A percentile compares a stretch with the other conserved stretches of the same genome.
Evolutionary conservation across 2,113 vertebrate species (phyloP).

Genomic region (Mesoclemmys tuberculata): DNA sequence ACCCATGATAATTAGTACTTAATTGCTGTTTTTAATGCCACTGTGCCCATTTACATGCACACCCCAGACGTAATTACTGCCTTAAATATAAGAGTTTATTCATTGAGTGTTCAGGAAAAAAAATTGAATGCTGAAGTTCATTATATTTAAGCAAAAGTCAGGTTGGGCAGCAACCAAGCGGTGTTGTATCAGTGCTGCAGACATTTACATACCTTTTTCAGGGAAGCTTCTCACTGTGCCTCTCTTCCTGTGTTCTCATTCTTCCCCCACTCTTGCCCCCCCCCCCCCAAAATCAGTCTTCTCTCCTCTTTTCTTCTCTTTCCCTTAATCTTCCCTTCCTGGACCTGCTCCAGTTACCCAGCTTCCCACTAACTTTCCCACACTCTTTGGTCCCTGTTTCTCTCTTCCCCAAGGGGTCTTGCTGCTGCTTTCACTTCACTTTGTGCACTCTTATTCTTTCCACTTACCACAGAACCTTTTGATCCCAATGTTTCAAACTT

Average conservation of each 20-base stretch:
- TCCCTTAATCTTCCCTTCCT: neutral
- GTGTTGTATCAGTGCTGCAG: neutral
- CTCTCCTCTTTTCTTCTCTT: neutral
- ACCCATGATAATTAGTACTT: neutral
- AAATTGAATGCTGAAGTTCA: neutral
- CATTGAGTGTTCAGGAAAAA: neutral
- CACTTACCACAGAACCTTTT: neutral
- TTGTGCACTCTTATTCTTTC: neutral
- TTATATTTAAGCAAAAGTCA: neutral
- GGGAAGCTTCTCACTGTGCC: neutral
- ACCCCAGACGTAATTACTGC: neutral
- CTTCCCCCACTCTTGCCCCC: too few species aligned
- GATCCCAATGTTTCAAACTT: neutral
- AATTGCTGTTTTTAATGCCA: neutral
- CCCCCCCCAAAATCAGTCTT: neutral
- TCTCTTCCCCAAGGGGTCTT: fast-evolving
- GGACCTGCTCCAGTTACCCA: neutral
- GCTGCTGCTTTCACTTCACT: neutral
- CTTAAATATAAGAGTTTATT: neutral
- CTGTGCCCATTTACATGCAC: neutral
- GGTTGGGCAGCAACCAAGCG: neutral
- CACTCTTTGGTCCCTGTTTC: fast-evolving
- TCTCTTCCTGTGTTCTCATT: neutral
- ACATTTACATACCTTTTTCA: neutral
- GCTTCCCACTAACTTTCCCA: neutral